Evolutionary conservation across 1,140 invertebrate genomes (phyloP).

Genomic region (Limonius californicus): DNA sequence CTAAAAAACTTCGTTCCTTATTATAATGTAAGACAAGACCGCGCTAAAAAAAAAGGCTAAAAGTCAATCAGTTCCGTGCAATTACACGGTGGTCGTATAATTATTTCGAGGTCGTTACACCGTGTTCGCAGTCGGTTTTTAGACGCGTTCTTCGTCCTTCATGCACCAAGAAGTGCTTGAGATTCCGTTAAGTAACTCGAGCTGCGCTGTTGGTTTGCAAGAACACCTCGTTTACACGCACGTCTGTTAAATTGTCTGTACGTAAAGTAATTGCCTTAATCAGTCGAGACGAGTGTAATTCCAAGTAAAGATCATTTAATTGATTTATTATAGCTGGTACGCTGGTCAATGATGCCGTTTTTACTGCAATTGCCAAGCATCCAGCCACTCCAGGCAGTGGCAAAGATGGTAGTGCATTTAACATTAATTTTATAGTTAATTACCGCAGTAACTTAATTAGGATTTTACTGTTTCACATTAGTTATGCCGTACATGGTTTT

Average conservation of each 20-base stretch:
- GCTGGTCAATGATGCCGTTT: too few relatives aligned
- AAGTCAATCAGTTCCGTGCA: constrained; percentile 10
- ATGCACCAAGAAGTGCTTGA: not conserved
- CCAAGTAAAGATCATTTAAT: not conserved
- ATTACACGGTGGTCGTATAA: constrained; percentile 5
- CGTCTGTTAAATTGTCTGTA: constrained; percentile 14
- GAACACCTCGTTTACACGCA: constrained; percentile 16
- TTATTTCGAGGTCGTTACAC: constrained; percentile 13
- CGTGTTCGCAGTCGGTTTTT: not conserved
- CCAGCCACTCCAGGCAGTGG: too few relatives aligned
- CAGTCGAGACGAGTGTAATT: not conserved
- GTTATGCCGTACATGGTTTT: too few relatives aligned
- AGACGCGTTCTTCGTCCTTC: constrained; percentile 2
- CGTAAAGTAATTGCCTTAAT: constrained; percentile 11
- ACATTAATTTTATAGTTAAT: too few relatives aligned
- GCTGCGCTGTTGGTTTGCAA: constrained; percentile 1
- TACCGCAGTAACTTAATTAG: too few relatives aligned
- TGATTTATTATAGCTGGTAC: constrained; percentile 6
- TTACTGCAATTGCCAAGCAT: too few relatives aligned
- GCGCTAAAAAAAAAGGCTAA: not conserved
- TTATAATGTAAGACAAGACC: not conserved
- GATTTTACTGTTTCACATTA: too few relatives aligned
- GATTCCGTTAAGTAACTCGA: constrained; percentile 10
- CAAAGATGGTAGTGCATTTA: too few relatives aligned
- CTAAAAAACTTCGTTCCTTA: not conserved